Percentiles rank a stretch among this genome's conserved stretches.
Conservation (phyloP, 2,797 vertebrate species). For the Eleutherodactylus coqui region DNA sequence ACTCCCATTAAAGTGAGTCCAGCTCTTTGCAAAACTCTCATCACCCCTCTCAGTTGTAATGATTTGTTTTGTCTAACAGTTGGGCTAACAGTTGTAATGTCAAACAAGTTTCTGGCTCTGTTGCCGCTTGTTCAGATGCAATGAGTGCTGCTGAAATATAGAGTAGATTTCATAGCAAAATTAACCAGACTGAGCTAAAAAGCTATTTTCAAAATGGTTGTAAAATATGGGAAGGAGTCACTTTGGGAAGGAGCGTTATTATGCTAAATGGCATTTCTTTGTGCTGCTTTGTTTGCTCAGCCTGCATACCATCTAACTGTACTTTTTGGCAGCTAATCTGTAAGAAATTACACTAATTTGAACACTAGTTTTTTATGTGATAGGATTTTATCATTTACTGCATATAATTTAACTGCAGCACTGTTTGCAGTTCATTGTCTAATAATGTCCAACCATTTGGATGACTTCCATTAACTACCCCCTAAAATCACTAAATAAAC, state of each 20-base stretch:
- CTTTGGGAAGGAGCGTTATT: neutral
- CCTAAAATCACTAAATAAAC: neutral
- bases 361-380: neutral
- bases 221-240: neutral
- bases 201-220: conserved; percentile 20
- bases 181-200: conserved; percentile 12
- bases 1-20: conserved; percentile 31
- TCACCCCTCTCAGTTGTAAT: neutral
- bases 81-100: conserved; percentile 32
- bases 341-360: neutral
- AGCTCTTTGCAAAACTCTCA: conserved; percentile 30
- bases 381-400: neutral
- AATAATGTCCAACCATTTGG: neutral
- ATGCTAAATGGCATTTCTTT: neutral
- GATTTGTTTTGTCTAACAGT: conserved; percentile 49
- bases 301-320: conserved; percentile 1
- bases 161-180: conserved; percentile 1
- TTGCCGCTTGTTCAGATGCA: neutral
- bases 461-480: neutral
- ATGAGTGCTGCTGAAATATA: conserved; percentile 13
- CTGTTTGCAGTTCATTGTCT: neutral
- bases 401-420: neutral
- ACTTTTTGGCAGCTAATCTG: conserved; percentile 2
- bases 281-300: neutral
- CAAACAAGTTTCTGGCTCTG: conserved; percentile 33